Base-by-base conservation (phyloP, 2,113 vertebrate species). In the Notothenia coriiceps region DNA sequence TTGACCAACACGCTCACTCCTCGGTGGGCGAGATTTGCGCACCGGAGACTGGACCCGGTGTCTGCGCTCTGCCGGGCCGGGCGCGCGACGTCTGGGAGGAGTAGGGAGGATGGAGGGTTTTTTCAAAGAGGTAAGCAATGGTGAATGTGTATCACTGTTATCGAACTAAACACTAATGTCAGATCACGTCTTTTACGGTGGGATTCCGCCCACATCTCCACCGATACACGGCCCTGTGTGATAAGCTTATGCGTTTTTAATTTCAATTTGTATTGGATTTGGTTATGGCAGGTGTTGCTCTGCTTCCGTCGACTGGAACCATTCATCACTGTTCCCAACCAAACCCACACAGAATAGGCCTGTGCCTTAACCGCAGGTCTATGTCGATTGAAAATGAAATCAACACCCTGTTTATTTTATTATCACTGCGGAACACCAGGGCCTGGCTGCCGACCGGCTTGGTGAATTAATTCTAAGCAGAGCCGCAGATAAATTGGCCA, bases 71-170 rank as follows among this genome's bases (percentile, higher is more conserved):
- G 80, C 83, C 85, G 86, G 90, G 82, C 82, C 82, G 80, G 87
- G 88, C 74, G 88, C 88, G 85, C 85, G 50, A 70, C 74, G 80
- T 85, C 85, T 80, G 80, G 91, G 86, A 91, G 92, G 86, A 83
- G 81, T 47, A 81, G 80, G 88, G 59, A 93, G 91, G 91, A 95
- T 95, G 95, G 95, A 95, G 67, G 91, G 84, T 51, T 95, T 95
- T 86, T 95, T 95, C 43, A 49, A 85, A 51, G 95, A 95, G 95
- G 95, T 95, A 86, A 93, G 90, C 54, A 59, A 40, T 17, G 62
- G 43, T 76, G 43, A 61, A 56, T 79, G 1, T 81, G 79, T 87
- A 79, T 80, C 83, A 70, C 29, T 22, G 43, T 55, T 33, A 64
- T 7, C 10, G 50, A 54, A 22, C 18, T 44, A 7, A 78, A 74